phyloP scores from a whole-genome alignment of 1,140 invertebrate species.

The Belonocnema kinseyi region DNA sequence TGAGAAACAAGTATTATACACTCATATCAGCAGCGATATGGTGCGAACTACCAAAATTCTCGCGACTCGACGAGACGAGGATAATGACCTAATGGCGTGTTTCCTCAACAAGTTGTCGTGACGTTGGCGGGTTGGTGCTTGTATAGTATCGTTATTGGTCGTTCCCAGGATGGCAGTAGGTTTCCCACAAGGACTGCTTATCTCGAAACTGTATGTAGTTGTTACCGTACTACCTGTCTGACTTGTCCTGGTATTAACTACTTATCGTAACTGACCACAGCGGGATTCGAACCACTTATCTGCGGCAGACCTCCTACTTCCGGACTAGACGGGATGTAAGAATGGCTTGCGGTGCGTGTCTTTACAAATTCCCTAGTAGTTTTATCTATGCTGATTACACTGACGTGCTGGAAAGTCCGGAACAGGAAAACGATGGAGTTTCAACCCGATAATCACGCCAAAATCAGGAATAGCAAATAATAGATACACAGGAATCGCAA shows the following conservation, averaged over 20 bases:
- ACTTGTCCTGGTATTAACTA: constrained; percentile 29
- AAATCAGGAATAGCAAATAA: too few relatives aligned
- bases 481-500: too few relatives aligned
- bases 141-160: background rate
- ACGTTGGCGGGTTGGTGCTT: background rate
- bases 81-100: constrained; percentile 25
- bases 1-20: background rate
- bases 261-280: constrained; percentile 43
- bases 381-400: constrained; percentile 55
- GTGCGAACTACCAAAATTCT: constrained; percentile 1
- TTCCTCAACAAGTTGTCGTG: constrained; percentile 30
- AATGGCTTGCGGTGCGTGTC: constrained; percentile 46
- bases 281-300: constrained; percentile 47
- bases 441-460: too few relatives aligned
- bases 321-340: constrained; percentile 27
- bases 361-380: constrained; percentile 35
- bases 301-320: constrained; percentile 38
- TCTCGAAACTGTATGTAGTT: background rate
- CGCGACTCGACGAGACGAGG: background rate
- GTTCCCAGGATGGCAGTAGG: background rate
- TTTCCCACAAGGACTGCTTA: constrained; percentile 6
- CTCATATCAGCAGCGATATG: constrained; percentile 5
- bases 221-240: background rate
- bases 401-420: constrained; percentile 42
- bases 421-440: too few relatives aligned